Conservation (phyloP, 2,113 vertebrate species). For the Dryoscopus gambensis region DNA sequence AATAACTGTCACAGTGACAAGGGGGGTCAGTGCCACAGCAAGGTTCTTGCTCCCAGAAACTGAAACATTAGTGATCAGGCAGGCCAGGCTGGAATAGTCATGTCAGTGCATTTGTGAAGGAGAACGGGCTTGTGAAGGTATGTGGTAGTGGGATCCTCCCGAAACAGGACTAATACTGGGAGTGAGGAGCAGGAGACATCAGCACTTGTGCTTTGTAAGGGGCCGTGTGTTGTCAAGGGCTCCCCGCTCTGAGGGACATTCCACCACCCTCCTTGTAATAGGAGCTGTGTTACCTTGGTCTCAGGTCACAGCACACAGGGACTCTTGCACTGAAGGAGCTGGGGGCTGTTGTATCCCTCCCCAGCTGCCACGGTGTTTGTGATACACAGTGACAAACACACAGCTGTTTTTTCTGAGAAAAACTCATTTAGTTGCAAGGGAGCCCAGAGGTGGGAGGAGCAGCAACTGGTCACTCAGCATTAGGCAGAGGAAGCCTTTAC, state of each 20-base stretch:
- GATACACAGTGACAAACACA: too few relatives aligned
- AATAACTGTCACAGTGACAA: background rate
- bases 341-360: background rate
- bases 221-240: fast-evolving
- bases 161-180: background rate
- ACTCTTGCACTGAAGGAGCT: background rate
- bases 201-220: background rate
- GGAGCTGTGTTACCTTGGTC: background rate
- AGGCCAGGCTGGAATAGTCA: background rate
- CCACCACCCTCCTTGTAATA: background rate
- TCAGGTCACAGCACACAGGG: background rate
- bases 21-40: background rate
- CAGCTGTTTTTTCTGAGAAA: background rate
- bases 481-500: background rate
- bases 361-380: background rate
- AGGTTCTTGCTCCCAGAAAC: background rate
- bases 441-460: background rate
- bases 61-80: background rate
- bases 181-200: background rate
- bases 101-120: background rate
- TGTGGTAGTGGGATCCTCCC: fast-evolving
- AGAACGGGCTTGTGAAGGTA: background rate
- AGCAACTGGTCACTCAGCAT: background rate
- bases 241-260: background rate
- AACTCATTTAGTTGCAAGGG: background rate